Evolutionary conservation across 1,140 invertebrate species (phyloP).

Genomic region (Drosophila gunungcola): DNA sequence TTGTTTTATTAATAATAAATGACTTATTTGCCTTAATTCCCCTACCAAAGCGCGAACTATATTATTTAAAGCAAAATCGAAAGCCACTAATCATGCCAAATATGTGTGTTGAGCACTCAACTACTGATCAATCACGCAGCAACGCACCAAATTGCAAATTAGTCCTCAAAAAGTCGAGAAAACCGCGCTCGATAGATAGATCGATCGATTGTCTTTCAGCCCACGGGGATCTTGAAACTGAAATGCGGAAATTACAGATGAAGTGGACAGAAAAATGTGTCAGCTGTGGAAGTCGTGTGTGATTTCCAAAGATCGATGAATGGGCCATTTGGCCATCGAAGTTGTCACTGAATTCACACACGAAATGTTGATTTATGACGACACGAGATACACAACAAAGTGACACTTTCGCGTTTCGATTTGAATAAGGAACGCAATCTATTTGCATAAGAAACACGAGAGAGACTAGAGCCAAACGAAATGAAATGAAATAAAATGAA

Average conservation of each 20-base stretch:
- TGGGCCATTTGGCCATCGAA: conserved; percentile 27
- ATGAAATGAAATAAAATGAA: conserved; percentile 36
- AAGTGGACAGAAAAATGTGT: conserved; percentile 1
- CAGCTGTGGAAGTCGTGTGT: not conserved
- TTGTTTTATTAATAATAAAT: not conserved
- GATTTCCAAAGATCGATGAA: conserved; percentile 37
- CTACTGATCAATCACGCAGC: conserved; percentile 2
- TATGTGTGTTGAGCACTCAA: conserved; percentile 9
- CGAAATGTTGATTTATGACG: conserved; percentile 43
- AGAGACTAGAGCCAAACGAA: not conserved
- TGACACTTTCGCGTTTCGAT: conserved; percentile 48
- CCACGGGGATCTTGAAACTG: conserved; percentile 11
- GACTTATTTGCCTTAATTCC: not conserved
- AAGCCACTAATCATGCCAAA: conserved; percentile 5
- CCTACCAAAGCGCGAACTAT: not conserved
- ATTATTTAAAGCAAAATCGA: not conserved
- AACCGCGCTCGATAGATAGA: conserved; percentile 9
- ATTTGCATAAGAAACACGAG: conserved; percentile 21
- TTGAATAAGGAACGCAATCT: conserved; percentile 28
- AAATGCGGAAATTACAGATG: conserved; percentile 24
- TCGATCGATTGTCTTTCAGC: conserved; percentile 9
- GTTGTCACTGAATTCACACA: conserved; percentile 8
- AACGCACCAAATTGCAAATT: conserved; percentile 6
- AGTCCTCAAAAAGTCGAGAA: not conserved
- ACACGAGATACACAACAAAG: conserved; percentile 22